phyloP scores from a whole-genome alignment of 92 coral and sea anemone species.

The Actinernus sp. region DNA sequence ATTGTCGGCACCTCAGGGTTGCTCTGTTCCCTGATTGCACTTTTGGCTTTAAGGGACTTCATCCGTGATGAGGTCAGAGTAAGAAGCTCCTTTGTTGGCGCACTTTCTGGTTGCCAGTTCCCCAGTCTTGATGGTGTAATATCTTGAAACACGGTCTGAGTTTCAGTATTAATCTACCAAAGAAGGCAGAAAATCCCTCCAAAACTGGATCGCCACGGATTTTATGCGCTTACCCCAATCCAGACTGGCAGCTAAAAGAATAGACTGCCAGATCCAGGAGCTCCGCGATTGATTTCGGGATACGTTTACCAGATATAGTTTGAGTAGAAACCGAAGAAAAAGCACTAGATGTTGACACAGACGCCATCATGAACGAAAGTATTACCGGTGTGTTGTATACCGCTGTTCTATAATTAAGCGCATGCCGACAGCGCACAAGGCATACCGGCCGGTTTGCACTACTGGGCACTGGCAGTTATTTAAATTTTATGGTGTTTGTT shows the following conservation, averaged over 20 bases:
- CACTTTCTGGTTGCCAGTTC: constrained; percentile 32
- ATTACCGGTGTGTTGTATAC: no score
- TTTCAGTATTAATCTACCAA: constrained; percentile 42
- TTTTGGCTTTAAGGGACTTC: constrained; percentile 12
- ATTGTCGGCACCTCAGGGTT: constrained; percentile 25
- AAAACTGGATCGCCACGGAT: constrained; percentile 35
- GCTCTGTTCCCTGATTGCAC: constrained; percentile 7
- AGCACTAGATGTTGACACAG: no score
- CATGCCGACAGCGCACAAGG: no score
- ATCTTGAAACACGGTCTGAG: constrained; percentile 16
- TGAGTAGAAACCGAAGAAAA: no score
- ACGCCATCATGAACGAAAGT: no score
- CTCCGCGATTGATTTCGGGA: constrained; percentile 11
- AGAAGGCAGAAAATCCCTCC: constrained; percentile 41
- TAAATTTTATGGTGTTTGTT: no score
- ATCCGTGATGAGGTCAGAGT: constrained; percentile 23
- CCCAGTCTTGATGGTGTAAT: constrained; percentile 36
- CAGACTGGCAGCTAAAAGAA: constrained; percentile 48
- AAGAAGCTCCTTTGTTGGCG: no score
- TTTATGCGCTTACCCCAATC: constrained; percentile 18
- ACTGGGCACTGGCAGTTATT: no score
- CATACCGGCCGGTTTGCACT: no score
- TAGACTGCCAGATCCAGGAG: constrained; percentile 46
- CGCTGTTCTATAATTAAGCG: no score
- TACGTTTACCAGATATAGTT: no score